These are phyloP conservation scores for Columba janthina DNA, from an alignment of 2,113 vertebrate species.

Conservation along the genomic window DNA sequence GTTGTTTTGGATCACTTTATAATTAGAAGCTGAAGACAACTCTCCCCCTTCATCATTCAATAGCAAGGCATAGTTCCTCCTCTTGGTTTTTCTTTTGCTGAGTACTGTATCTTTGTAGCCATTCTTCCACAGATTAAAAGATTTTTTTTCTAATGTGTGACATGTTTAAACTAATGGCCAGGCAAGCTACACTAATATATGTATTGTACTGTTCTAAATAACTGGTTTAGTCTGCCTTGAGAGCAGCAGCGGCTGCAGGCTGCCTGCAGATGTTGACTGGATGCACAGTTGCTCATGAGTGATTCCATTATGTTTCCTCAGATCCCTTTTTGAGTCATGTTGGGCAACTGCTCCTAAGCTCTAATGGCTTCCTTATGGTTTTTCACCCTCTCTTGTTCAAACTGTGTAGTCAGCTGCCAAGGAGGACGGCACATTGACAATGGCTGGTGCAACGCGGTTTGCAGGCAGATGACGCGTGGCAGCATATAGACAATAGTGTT, in stretches of 20 bases:
- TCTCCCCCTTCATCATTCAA: background rate
- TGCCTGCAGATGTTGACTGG: background rate
- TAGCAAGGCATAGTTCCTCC: background rate
- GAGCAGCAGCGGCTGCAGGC: background rate
- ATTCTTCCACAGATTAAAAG: background rate
- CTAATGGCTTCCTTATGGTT: slow-evolving; percentile 43
- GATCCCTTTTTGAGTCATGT: background rate
- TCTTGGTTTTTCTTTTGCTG: background rate
- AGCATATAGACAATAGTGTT: background rate
- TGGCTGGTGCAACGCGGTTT: background rate
- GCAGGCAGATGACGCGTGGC: background rate
- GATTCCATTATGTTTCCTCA: slow-evolving; percentile 12
- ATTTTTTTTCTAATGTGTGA: background rate
- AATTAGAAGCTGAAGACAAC: background rate
- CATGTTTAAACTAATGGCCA: background rate
- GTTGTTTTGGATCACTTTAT: background rate
- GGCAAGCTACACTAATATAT: background rate
- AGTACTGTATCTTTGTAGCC: background rate
- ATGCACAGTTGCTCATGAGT: background rate
- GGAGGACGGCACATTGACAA: background rate
- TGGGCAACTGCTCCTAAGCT: background rate
- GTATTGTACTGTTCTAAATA: background rate
- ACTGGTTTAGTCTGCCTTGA: background rate
- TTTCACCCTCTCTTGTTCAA: background rate
- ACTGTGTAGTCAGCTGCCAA: background rate